phyloP scores from a whole-genome alignment of 2,888 invertebrate species.

The Andrena minutula region DNA sequence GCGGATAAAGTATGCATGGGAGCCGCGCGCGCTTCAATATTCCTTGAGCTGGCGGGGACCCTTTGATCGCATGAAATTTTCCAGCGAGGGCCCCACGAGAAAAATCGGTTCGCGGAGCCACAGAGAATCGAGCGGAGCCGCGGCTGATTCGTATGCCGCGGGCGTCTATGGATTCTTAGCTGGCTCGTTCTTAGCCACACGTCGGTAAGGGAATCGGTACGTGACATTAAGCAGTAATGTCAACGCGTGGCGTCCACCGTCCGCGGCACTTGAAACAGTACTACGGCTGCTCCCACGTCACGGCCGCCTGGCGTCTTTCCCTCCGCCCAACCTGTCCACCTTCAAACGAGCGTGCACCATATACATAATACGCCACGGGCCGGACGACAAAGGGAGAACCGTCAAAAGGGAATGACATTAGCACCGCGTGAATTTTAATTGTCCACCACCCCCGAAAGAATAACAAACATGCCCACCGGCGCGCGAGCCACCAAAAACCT shows the following conservation, averaged over 20 bases:
- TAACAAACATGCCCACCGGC: background rate
- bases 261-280: conserved; percentile 70
- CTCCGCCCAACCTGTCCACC: conserved; percentile 39
- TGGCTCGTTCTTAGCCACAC: conserved; percentile 69
- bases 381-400: conserved; percentile 43
- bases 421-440: conserved; percentile 44
- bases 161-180: conserved; percentile 64
- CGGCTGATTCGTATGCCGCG: conserved; percentile 64
- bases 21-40: conserved; percentile 24
- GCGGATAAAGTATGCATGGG: conserved; percentile 25
- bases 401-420: conserved; percentile 20
- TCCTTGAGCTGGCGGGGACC: conserved; percentile 20
- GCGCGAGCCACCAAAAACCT: conserved; percentile 8
- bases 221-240: conserved; percentile 75
- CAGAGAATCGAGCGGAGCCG: conserved; percentile 55
- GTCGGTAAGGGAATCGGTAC: conserved; percentile 73
- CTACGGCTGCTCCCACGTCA: conserved; percentile 61
- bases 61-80: conserved; percentile 48
- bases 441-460: background rate
- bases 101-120: conserved; percentile 56
- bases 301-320: conserved; percentile 28
- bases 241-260: conserved; percentile 64
- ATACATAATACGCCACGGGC: conserved; percentile 55
- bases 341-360: conserved; percentile 62
- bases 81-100: conserved; percentile 19